These are phyloP conservation scores for Spodoptera litura DNA, from an alignment of 1,140 invertebrate species.

Conservation along the genomic window DNA sequence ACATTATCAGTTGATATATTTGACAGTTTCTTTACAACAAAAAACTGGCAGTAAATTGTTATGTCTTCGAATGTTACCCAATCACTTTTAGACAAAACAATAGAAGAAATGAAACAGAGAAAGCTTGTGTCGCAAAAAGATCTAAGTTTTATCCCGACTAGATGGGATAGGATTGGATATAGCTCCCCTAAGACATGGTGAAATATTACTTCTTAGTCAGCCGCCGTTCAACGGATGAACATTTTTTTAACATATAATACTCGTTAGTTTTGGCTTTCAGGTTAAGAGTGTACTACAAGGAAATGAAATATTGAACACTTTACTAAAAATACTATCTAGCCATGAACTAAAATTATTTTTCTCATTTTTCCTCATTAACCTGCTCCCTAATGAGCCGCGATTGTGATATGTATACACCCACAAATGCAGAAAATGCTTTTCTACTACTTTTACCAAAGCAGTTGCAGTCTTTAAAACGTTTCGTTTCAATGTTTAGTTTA, in stretches of 20 bases:
- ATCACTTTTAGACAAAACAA: conserved; percentile 15
- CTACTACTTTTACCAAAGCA: not conserved
- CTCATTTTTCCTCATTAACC: conserved; percentile 2
- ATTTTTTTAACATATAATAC: too few species aligned
- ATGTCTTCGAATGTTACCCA: conserved; percentile 12
- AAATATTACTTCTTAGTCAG: conserved; percentile 17
- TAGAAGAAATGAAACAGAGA: conserved; percentile 17
- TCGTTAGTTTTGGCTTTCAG: not conserved
- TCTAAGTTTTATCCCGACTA: conserved; percentile 22
- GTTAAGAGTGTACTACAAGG: not conserved
- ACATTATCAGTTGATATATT: too few species aligned
- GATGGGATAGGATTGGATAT: conserved; percentile 24
- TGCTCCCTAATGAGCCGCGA: not conserved
- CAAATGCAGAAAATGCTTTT: not conserved
- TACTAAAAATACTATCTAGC: not conserved
- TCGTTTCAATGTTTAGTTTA: not conserved
- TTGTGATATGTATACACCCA: not conserved
- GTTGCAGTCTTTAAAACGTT: not conserved
- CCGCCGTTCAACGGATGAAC: not conserved
- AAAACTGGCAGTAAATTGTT: not conserved
- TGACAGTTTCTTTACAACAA: too few species aligned
- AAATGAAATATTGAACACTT: not conserved
- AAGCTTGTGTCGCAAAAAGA: conserved; percentile 18
- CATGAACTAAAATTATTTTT: not conserved
- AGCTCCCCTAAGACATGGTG: conserved; percentile 20